phyloP scores from a whole-genome alignment of 2,113 vertebrate genomes.

The Circaetus gallicus region DNA sequence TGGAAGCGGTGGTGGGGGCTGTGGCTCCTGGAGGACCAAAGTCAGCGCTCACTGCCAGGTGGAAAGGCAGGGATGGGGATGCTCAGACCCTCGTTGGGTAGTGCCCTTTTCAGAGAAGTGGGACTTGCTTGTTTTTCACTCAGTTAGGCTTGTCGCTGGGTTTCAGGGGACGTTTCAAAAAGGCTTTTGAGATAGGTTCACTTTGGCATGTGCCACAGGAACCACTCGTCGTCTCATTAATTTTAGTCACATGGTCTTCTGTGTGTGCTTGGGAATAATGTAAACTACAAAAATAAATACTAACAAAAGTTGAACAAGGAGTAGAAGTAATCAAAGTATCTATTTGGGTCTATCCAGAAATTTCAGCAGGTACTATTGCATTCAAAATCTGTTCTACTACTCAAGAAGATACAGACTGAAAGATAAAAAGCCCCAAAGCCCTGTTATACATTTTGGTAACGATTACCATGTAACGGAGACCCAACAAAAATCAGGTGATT shows the following conservation, averaged over 20 bases:
- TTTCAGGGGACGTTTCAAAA: not conserved
- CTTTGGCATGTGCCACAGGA: not conserved
- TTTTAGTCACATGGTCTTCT: not conserved
- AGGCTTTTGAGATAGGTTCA: not conserved
- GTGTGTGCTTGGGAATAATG: not conserved
- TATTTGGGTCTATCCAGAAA: not conserved
- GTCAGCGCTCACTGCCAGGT: rapidly evolving
- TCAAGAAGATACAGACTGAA: not conserved
- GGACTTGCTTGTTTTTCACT: not conserved
- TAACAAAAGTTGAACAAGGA: not conserved
- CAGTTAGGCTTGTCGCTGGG: not conserved
- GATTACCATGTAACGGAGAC: not conserved
- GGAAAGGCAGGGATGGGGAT: not conserved
- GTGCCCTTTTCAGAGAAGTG: not conserved
- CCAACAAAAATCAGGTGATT: not conserved
- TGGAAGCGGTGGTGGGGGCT: rapidly evolving
- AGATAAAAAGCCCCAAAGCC: not conserved
- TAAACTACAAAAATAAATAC: not conserved
- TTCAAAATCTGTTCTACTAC: not conserved
- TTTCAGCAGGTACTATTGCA: not conserved
- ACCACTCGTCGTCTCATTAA: not conserved
- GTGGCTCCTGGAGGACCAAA: not conserved
- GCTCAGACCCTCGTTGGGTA: not conserved
- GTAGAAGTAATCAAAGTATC: not conserved
- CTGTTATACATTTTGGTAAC: not conserved